Evolutionary conservation across 1,140 invertebrate species (phyloP).

Genomic region (Stegodyphus mimosarum): DNA sequence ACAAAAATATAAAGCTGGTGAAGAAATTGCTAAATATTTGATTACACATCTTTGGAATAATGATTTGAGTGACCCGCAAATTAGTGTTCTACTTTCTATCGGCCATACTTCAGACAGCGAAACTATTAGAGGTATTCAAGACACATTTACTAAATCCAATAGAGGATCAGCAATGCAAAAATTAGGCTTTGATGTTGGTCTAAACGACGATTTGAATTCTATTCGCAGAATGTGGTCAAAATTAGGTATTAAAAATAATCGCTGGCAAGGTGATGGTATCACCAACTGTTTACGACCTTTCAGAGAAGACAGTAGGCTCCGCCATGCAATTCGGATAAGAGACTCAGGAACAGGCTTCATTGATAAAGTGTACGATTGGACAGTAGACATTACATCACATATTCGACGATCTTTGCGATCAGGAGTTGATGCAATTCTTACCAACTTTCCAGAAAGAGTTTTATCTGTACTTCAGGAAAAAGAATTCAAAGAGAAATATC

Average conservation of each 20-base stretch:
- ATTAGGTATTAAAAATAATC: conserved; percentile 26
- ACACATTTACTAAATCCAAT: conserved; percentile 45
- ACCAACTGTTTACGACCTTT: conserved; percentile 53
- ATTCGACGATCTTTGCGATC: conserved; percentile 35
- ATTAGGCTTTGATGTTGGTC: conserved; percentile 55
- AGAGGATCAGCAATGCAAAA: conserved; percentile 13
- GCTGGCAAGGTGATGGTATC: conserved; percentile 61
- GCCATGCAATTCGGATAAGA: conserved; percentile 41
- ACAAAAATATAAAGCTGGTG: conserved; percentile 62
- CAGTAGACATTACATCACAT: conserved; percentile 43
- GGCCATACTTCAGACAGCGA: conserved; percentile 43
- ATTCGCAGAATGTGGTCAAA: conserved; percentile 50
- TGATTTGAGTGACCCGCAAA: conserved; percentile 36
- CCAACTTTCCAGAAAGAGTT: conserved; percentile 60
- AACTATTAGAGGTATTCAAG: conserved; percentile 39
- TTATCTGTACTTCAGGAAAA: conserved; percentile 54
- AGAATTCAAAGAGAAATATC: conserved; percentile 54
- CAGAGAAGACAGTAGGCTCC: conserved; percentile 26
- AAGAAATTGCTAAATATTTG: conserved; percentile 62
- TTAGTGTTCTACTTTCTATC: conserved; percentile 51
- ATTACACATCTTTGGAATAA: conserved; percentile 61
- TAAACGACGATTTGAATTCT: conserved; percentile 40
- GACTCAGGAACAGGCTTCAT: conserved; percentile 38
- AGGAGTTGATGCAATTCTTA: conserved; percentile 62
- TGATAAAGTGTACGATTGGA: conserved; percentile 62